phyloP scores from a whole-genome alignment of 2,797 vertebrate species.

The Sebastes cheni region DNA sequence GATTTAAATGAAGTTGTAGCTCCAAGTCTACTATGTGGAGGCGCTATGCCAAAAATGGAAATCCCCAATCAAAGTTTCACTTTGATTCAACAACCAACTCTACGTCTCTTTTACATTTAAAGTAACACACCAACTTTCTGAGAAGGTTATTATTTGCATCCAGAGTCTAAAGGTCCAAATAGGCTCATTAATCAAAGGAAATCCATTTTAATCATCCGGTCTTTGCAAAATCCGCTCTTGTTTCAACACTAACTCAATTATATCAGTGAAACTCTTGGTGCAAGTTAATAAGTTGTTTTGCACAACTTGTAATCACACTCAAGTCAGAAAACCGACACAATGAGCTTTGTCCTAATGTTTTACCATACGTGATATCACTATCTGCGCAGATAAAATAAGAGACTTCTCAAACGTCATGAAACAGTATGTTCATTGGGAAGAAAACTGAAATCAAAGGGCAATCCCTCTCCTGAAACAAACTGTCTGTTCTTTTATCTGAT shows the following conservation, averaged over 20 bases:
- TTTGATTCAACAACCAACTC: conserved; percentile 1
- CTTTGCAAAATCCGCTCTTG: conserved; percentile 6
- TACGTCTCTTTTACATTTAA: background rate
- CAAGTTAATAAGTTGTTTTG: conserved; percentile 1
- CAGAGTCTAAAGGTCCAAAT: conserved; percentile 5
- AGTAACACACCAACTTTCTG: background rate
- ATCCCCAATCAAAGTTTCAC: conserved; percentile 17
- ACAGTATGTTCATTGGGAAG: background rate
- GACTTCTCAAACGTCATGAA: conserved; percentile 2
- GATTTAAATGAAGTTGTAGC: background rate
- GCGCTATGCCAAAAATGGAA: background rate
- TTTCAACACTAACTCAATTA: conserved; percentile 5
- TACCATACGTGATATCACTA: background rate
- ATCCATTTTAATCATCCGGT: conserved; percentile 21
- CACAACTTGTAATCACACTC: background rate
- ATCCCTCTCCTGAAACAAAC: background rate
- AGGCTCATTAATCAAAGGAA: conserved; percentile 21
- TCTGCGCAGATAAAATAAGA: conserved; percentile 17
- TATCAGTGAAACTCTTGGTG: conserved; percentile 1
- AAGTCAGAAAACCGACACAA: conserved; percentile 14
- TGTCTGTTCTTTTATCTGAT: conserved; percentile 11
- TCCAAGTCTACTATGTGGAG: background rate
- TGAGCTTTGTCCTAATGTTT: background rate
- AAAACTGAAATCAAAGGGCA: conserved; percentile 6
- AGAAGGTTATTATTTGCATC: background rate